A percentile compares a stretch with the other conserved stretches of the same genome.
Conservation (phyloP, 2,797 vertebrate genomes). For the Fringilla coelebs region DNA sequence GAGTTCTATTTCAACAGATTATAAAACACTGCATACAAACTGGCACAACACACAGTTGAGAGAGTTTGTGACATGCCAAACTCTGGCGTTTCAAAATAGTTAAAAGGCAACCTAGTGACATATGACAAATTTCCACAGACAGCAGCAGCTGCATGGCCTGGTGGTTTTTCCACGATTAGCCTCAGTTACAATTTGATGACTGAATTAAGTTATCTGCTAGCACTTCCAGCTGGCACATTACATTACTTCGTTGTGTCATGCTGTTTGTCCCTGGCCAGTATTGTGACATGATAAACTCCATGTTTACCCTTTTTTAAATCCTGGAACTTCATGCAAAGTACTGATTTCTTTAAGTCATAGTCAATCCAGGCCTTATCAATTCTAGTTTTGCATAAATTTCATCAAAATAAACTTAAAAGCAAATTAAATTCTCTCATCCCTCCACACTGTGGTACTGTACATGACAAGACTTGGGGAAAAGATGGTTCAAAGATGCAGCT, state of each 20-base stretch:
- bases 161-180: slow-evolving; percentile 49
- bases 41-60: background rate
- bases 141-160: slow-evolving; percentile 45
- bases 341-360: background rate
- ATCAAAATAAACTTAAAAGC: background rate
- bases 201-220: slow-evolving; percentile 64
- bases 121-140: slow-evolving; percentile 40
- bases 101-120: slow-evolving; percentile 35
- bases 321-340: background rate
- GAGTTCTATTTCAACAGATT: background rate
- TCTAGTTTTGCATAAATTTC: background rate
- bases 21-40: background rate
- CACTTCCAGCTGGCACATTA: slow-evolving; percentile 62
- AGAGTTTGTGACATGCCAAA: background rate
- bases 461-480: background rate
- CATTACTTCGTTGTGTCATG: slow-evolving; percentile 26
- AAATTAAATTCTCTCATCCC: background rate
- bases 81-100: slow-evolving; percentile 26
- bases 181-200: slow-evolving; percentile 45
- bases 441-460: background rate
- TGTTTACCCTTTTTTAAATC: slow-evolving; percentile 16
- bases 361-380: background rate
- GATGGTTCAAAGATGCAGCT: background rate
- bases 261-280: slow-evolving; percentile 46
- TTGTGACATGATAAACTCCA: slow-evolving; percentile 33